Conservation (phyloP, 2,888 invertebrate species). For the Heliconius ismenius region DNA sequence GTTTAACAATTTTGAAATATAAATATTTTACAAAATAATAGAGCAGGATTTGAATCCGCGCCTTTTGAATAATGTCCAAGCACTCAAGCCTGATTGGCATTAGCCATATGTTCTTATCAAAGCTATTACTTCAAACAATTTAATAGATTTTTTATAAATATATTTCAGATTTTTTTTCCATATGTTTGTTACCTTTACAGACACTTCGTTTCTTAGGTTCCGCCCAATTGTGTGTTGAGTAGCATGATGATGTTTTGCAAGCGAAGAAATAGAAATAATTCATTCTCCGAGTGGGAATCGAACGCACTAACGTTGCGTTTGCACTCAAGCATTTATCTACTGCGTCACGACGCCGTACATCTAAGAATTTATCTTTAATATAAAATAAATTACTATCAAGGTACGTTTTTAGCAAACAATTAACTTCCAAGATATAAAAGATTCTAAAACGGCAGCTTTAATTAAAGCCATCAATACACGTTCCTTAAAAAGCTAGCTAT, state of each 20-base stretch:
- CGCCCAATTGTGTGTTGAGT: no score
- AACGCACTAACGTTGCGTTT: neutral
- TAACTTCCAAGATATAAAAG: slow-evolving; percentile 33
- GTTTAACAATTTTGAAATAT: slow-evolving; percentile 4
- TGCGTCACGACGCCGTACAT: neutral
- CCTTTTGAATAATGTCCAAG: neutral
- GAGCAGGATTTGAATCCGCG: neutral
- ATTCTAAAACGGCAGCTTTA: slow-evolving; percentile 50
- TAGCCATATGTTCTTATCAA: no score
- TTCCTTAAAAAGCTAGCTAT: slow-evolving; percentile 60
- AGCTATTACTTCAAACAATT: no score
- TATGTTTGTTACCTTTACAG: neutral
- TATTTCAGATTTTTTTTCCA: no score
- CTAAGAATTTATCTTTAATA: neutral
- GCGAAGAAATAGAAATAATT: neutral
- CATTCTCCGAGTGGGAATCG: neutral
- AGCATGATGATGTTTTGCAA: neutral
- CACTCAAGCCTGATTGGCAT: neutral
- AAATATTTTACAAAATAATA: neutral
- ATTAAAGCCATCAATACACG: slow-evolving; percentile 70
- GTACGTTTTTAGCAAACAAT: slow-evolving; percentile 21
- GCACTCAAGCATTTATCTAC: neutral
- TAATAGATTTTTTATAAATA: no score
- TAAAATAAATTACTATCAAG: slow-evolving; percentile 7
- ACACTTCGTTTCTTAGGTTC: neutral